Base-by-base conservation (phyloP, 1,140 invertebrate genomes). In the Drosophila pectinifera region DNA sequence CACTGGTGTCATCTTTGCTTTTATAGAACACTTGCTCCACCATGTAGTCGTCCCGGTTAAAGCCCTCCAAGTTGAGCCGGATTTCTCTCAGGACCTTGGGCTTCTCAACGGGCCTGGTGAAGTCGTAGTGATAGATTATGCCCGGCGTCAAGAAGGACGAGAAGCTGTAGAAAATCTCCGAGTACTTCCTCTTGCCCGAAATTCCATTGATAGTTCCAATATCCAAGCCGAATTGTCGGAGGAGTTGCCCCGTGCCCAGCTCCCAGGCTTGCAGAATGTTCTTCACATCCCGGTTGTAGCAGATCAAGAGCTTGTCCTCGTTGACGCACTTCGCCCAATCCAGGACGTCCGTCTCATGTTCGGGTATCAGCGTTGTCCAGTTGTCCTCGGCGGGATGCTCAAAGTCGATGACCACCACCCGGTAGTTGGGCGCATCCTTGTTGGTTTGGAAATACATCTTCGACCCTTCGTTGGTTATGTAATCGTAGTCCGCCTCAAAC, bases 201-300 rank as follows among this genome's bases (percentile, higher is more conserved):
- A 97, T 96, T 0, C 95, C 96, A 24, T 94, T 94, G 16, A 99
- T 94, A 1, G 96, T 96, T 10, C 98, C 98, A 67, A 99, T 95
- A 80, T 96, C 96, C 24, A 99, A 92, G 1, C 96, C 95, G 72
- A 99, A 96, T 54, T 94, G 94, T 72, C 94, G 94, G 5, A 97
- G 83, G 18, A 96, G 91, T 45, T 95, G 92, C 16, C 98, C 98
- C 34, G 94, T 95, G 68, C 93, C 92, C 43, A 98, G 92, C 80
- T 95, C 94, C 92, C 97, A 95, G 3, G 99, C 93, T 93, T 98
- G 95, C 46, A 99, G 93, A 34, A 96, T 94, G 92, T 95, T 96
- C 94, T 99, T 99, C 5, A 99, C 98, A 95, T 99, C 97, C 90
- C 97, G 94, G 49, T 99, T 95, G 91, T 99, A 99, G 91, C 96